phyloP scores from a whole-genome alignment of 2,113 vertebrate genomes.

The Phyllostomus discolor region DNA sequence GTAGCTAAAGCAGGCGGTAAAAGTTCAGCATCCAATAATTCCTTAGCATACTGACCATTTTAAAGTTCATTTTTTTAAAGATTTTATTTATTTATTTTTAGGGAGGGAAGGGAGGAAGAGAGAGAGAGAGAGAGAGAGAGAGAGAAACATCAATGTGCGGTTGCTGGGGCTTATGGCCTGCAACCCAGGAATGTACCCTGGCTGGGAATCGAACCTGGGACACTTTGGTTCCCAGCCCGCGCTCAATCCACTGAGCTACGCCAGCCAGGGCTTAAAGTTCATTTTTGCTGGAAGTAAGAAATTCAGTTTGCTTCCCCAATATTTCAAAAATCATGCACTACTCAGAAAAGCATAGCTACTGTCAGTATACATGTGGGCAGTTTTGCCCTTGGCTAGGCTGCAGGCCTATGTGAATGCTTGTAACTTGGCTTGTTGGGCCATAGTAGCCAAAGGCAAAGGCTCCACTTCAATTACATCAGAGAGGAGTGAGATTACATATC shows the following conservation, averaged over 20 bases:
- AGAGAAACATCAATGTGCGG: too few species aligned
- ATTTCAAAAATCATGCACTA: not conserved
- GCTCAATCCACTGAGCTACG: too few species aligned
- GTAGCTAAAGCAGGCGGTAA: not conserved
- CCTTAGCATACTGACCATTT: not conserved
- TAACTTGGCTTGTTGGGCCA: not conserved
- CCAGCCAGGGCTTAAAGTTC: too few species aligned
- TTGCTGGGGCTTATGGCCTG: too few species aligned
- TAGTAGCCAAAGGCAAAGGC: not conserved
- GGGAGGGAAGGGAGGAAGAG: too few species aligned
- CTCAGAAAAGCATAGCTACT: not conserved
- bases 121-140: too few species aligned
- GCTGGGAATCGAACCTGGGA: too few species aligned
- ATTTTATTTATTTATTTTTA: too few species aligned
- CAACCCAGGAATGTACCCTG: too few species aligned
- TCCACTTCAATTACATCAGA: not conserved
- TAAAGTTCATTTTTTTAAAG: not conserved
- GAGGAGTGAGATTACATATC: not conserved
- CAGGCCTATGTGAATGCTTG: not conserved
- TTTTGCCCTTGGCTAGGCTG: not conserved
- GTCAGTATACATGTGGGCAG: not conserved
- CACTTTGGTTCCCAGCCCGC: too few species aligned
- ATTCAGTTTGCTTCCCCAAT: not conserved
- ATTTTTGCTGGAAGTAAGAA: not conserved
- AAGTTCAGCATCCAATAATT: not conserved